Conservation (phyloP, 2,888 invertebrate genomes). For the Coenonympha glycerion region DNA sequence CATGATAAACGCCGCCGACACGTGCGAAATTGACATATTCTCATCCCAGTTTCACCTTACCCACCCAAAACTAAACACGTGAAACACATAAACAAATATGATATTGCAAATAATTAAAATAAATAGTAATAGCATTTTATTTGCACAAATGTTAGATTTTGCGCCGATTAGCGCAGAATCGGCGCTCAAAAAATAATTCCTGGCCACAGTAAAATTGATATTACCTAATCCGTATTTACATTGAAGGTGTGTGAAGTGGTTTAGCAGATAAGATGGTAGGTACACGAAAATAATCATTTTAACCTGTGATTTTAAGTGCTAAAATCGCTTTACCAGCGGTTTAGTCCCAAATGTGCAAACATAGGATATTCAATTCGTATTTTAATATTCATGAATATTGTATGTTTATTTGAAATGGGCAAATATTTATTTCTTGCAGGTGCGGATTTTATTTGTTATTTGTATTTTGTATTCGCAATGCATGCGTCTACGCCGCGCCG, state of each 20-base stretch:
- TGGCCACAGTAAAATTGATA: constrained; percentile 63
- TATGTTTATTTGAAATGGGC: not conserved
- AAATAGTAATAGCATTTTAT: constrained; percentile 42
- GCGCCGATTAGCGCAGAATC: constrained; percentile 41
- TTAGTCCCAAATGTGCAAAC: not conserved
- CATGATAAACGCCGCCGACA: not conserved
- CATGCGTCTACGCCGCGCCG: not conserved
- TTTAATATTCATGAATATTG: not conserved
- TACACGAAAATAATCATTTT: constrained; percentile 44
- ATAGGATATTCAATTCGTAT: not conserved
- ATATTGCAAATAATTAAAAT: constrained; percentile 40
- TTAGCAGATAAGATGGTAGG: constrained; percentile 57
- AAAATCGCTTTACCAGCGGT: constrained; percentile 13
- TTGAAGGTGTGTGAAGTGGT: constrained; percentile 64
- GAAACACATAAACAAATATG: constrained; percentile 43
- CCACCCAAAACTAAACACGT: constrained; percentile 34
- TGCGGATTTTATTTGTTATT: not conserved
- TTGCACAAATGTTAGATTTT: constrained; percentile 63
- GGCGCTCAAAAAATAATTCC: constrained; percentile 53
- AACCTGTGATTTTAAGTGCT: constrained; percentile 20
- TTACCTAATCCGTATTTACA: constrained; percentile 68
- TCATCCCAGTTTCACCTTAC: not conserved
- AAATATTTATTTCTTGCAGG: not conserved
- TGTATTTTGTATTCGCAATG: not conserved
- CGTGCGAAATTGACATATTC: not conserved